Evolutionary conservation across 2,797 vertebrate genomes (phyloP), one percentile per base, ranked within the genome.

Genomic region (Acipenser transmontanus): DNA sequence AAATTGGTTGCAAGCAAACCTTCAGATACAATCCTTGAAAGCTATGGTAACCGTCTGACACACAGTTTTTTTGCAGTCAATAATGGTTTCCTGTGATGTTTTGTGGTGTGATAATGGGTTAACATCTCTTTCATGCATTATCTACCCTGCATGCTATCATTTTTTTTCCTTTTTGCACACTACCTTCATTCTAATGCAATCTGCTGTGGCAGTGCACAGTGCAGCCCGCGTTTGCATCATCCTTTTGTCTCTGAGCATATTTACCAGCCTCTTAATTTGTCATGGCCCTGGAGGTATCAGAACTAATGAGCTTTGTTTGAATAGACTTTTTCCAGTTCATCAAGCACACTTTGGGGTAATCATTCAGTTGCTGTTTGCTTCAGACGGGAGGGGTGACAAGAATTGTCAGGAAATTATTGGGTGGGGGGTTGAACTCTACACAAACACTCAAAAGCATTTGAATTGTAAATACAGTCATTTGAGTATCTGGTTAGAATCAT

Each of bases 271-370:
- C 85, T 90, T 91, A 90, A 91, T 91, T 91, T 91, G 87, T 91
- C 89, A 90, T 87, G 83, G 87, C 88, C 89, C 89, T 85, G 87
- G 87, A 91, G 90, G 89, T 91, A 91, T 91, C 85, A 88, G 88
- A 88, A 90, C 88, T 91, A 91, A 91, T 91, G 89, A 91, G 90
- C 88, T 91, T 91, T 91, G 87, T 91, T 91, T 91, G 89, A 91
- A 91, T 91, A 91, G 90, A 90, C 88, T 91, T 91, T 91, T 91
- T 91, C 89, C 90, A 91, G 88, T 91, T 91, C 89, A 91, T 91
- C 89, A 91, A 89, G 87, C 88, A 88, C 90, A 91, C 90, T 91
- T 91, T 89, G 89, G 87, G 88, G 87, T 91, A 91, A 91, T 91
- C 88, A 91, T 87, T 91, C 88, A 91, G 88, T 85, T 88, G 88